Evolutionary conservation across 2,113 vertebrate genomes (phyloP), one percentile per base, ranked within the genome.

Genomic region (Paradoxurus hermaphroditus): DNA sequence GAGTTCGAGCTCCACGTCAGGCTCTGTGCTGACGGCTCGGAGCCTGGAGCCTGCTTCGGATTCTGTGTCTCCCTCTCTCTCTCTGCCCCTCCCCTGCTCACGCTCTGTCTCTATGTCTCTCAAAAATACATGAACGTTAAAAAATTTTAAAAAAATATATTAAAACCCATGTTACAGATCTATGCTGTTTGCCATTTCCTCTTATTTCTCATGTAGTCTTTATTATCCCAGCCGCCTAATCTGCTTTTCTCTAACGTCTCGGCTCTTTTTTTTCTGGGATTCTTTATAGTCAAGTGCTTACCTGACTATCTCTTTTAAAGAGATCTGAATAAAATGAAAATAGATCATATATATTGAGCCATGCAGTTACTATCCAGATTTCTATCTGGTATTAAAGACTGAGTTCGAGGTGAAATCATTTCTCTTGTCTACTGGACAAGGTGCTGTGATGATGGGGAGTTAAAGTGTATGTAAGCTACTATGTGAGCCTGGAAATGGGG

Each of bases 291-390:
- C 29, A 56, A 31, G 62, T 51, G 31, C 44, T 82, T 91, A 46
- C 84, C 16, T 36, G 72, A 79, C 36, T 21, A 39, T 53, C 18
- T 82, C 23, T 90, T 86, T 72, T 73, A 36, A 92, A 82, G 49
- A 86, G 39, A 93, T 29, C 16, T 62, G 29, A 88, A 83, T 34
- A 31, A 41, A 67, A 36, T 29, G 8, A 67, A 93, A 83, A 16
- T 8, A 5, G 3, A 14, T 2, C 1, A 2, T 19, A 36, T 44
- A 10, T 15, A 73, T 6, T 49, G 21, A 41, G n/a, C 16, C 34
- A 36, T 3, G 19, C 39, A 8, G 21, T 67, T 51, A 77, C 18
- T 36, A 41, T 62, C 36, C 39, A 46, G 36, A 4, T 68, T 67
- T 81, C 46, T 19, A 27, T 8, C 77, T 29, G 29, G 15, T 56